Percentiles rank a stretch among this genome's conserved stretches.
Evolutionary conservation across 1,140 invertebrate genomes (phyloP).

Genomic region (Diorhabda elongata): DNA sequence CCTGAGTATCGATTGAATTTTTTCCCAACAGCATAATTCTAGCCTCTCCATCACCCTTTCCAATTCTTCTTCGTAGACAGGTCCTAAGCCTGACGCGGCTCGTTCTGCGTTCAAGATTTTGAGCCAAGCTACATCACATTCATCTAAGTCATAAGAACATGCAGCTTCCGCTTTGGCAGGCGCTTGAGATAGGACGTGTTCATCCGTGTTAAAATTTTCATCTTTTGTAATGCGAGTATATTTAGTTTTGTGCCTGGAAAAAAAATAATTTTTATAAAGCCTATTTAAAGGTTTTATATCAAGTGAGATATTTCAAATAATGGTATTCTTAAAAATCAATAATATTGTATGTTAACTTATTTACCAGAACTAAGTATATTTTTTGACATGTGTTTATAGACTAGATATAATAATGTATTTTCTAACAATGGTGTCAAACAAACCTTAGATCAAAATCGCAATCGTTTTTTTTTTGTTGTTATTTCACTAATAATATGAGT

Average conservation of each 20-base stretch:
- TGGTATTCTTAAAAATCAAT: too few relatives aligned
- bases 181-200: conserved; percentile 81
- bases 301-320: too few relatives aligned
- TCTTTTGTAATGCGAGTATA: conserved; percentile 87
- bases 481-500: too few relatives aligned
- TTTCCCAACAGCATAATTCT: conserved; percentile 89
- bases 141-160: conserved; percentile 93
- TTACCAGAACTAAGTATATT: too few relatives aligned
- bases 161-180: conserved; percentile 84
- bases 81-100: conserved; percentile 66
- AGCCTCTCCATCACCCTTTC: conserved; percentile 90
- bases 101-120: conserved; percentile 82
- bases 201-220: conserved; percentile 77
- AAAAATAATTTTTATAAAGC: not conserved
- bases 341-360: too few relatives aligned
- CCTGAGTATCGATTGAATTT: conserved; percentile 89
- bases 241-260: conserved; percentile 81
- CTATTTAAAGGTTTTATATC: too few relatives aligned
- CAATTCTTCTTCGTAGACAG: conserved; percentile 80
- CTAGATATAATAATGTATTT: too few relatives aligned
- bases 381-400: too few relatives aligned
- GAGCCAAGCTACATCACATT: conserved; percentile 89
- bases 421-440: too few relatives aligned
- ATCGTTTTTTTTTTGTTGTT: too few relatives aligned
- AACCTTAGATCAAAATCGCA: too few relatives aligned